Evolutionary conservation across 1,140 invertebrate genomes (phyloP), one percentile per base, ranked within the genome.

Genomic region (Zophobas morio): DNA sequence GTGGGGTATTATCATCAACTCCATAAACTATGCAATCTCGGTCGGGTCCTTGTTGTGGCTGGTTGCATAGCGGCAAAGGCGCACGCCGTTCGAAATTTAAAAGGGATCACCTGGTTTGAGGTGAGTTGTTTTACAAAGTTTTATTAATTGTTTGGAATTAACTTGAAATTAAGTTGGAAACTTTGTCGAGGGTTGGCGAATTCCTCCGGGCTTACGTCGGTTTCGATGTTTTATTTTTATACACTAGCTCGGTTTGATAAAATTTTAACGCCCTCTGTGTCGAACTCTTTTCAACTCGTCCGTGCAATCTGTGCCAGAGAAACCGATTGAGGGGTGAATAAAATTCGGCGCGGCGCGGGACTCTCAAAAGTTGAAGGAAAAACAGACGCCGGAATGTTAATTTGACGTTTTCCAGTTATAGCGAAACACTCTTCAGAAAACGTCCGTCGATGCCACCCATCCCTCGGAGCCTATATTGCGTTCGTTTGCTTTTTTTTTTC

Each of bases 21-120:
- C 60, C 47, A 76, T 76, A 76, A 76, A 76, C 75, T 70, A 76
- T 76, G 75, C 75, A 76, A 63, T 76, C 60, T 76, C 75, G 46
- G 39, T 57, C 32, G 32, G 53, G 60, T 36, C 56, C 56, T 76
- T 76, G 75, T 70, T 76, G 75, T 63, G 75, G 75, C 34, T 70
- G 51, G 36, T 49, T 76, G 51, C 75, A 63, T 49, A 60, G 39
- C 35, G 8, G 20, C 20, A 20, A 20, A 35, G 35, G 35, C 49
- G 35, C 39, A 20, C 35, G 32, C 51, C 4, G 70, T 46, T 46
- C 6, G 6, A 66, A 66, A 66, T 66, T 66, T 73, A 73, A 73
- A 73, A 73, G 71, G 49, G 71, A 73, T 73, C 71, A 73, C 71
- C 71, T 73, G 49, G 71, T 54, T 73, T 42, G 71, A 73, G 71